phyloP scores from a whole-genome alignment of 2,888 invertebrate species.

The Epinotia brunnichana region DNA sequence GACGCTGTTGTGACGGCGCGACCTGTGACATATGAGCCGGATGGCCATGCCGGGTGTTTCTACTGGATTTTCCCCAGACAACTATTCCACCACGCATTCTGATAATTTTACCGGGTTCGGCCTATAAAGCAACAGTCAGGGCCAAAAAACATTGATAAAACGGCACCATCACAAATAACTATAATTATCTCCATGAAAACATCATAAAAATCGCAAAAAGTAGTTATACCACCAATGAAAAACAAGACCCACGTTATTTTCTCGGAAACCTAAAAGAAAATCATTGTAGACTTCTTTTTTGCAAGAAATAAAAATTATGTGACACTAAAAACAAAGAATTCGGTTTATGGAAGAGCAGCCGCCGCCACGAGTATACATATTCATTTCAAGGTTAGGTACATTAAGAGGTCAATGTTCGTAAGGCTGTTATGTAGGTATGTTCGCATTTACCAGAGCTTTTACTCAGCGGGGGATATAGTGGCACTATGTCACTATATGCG shows the following conservation, averaged over 20 bases:
- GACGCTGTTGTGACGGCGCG: no score
- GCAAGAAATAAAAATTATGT: not conserved
- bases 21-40: no score
- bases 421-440: conserved; percentile 18
- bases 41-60: no score
- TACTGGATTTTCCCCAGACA: no score
- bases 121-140: no score
- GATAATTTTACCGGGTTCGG: no score
- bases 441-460: conserved; percentile 16
- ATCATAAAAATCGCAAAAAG: no score
- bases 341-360: not conserved
- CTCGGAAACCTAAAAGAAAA: not conserved
- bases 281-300: not conserved
- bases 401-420: conserved; percentile 42
- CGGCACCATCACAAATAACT: no score
- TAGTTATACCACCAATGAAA: no score
- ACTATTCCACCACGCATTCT: no score
- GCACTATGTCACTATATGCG: conserved; percentile 46
- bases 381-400: conserved; percentile 44
- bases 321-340: conserved; percentile 5
- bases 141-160: not conserved
- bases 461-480: conserved; percentile 39
- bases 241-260: no score
- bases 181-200: no score
- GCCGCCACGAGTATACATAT: conserved; percentile 8